Evolutionary conservation across 2,113 vertebrate genomes (phyloP).

Genomic region (Rhea americana): DNA sequence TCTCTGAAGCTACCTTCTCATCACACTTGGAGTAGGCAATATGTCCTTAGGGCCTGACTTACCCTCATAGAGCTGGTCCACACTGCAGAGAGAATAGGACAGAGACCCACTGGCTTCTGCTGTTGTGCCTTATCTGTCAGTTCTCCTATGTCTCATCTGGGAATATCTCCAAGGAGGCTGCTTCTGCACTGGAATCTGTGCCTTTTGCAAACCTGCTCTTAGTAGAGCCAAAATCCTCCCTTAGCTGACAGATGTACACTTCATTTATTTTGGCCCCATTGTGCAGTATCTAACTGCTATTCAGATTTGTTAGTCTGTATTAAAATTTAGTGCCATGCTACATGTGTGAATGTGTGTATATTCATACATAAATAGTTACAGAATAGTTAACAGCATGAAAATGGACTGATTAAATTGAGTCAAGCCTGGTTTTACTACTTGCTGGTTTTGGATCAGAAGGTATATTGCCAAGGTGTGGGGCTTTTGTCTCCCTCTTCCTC

Average conservation of each 20-base stretch:
- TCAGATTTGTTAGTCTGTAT: neutral
- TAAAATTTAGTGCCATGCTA: neutral
- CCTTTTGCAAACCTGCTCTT: neutral
- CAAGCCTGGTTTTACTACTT: neutral
- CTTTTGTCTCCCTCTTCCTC: neutral
- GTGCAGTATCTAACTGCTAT: neutral
- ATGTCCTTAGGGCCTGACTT: neutral
- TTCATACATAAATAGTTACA: neutral
- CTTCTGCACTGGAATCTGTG: neutral
- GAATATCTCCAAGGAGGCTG: neutral
- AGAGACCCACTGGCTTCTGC: neutral
- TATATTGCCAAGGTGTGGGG: neutral
- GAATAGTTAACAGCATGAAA: neutral
- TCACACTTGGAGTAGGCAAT: neutral
- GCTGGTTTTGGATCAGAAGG: neutral
- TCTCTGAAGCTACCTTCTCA: neutral
- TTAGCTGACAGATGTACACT: neutral
- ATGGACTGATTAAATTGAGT: neutral
- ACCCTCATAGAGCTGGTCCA: fast-evolving
- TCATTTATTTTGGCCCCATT: neutral
- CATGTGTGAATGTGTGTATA: neutral
- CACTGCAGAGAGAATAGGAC: neutral
- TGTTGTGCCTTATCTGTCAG: neutral
- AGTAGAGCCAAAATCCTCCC: neutral
- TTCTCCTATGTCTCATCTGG: neutral